phyloP scores from a whole-genome alignment of 35 echinoderm and acorn worm genomes.

The Eucidaris tribuloides region DNA sequence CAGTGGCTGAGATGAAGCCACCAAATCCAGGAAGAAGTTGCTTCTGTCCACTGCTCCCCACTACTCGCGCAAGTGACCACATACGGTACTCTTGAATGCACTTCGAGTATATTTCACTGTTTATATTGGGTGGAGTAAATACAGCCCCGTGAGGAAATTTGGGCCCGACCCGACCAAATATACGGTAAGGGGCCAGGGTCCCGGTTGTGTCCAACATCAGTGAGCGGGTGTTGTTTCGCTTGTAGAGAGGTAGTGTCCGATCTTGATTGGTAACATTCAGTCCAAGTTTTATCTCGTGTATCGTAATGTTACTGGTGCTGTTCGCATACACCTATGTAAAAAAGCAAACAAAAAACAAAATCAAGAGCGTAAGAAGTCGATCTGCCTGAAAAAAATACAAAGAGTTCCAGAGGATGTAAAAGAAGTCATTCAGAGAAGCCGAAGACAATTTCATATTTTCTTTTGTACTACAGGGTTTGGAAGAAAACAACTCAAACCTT shows the following conservation, averaged over 20 bases:
- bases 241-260: not conserved
- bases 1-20: conserved; percentile 64
- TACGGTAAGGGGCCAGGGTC: conserved; percentile 1
- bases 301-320: too few relatives aligned
- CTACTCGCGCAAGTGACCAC: conserved; percentile 9
- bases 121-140: not conserved
- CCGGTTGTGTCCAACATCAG: not conserved
- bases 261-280: not conserved
- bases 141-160: too few relatives aligned
- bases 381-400: too few relatives aligned
- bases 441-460: too few relatives aligned
- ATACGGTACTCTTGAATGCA: conserved; percentile 6
- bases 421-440: too few relatives aligned
- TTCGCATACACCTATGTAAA: too few relatives aligned
- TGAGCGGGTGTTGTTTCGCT: not conserved
- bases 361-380: too few relatives aligned
- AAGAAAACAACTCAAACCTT: too few relatives aligned
- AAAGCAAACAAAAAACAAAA: too few relatives aligned
- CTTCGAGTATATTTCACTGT: conserved; percentile 22
- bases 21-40: conserved; percentile 52
- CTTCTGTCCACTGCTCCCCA: not conserved
- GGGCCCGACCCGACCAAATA: conserved; percentile 17
- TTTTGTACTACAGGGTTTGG: too few relatives aligned
- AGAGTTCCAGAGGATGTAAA: too few relatives aligned
- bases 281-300: too few relatives aligned